A percentile compares a stretch with the other conserved stretches of the same genome.
Conservation (phyloP, 2,113 vertebrate genomes). For the Lasiurus borealis region DNA sequence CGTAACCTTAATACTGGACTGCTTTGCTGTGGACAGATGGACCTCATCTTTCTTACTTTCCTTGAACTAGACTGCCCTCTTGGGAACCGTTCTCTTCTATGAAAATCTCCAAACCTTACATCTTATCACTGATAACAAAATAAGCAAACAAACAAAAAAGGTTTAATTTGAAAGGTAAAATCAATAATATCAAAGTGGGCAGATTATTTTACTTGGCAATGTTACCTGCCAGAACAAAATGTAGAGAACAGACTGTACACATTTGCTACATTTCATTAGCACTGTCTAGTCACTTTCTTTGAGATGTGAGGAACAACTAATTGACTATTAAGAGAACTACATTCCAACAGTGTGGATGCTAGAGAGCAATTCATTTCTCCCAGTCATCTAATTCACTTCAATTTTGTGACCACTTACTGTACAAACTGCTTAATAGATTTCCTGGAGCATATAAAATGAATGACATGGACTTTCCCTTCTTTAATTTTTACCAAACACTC, state of each 20-base stretch:
- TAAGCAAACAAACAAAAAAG: slow-evolving; percentile 51
- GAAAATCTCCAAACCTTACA: slow-evolving; percentile 44
- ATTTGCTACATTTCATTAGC: not conserved
- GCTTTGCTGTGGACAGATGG: slow-evolving; percentile 34
- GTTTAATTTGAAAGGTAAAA: slow-evolving; percentile 42
- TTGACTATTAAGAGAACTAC: not conserved
- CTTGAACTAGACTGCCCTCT: not conserved
- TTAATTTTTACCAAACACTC: not conserved
- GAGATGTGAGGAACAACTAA: not conserved
- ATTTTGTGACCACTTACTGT: not conserved
- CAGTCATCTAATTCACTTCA: not conserved
- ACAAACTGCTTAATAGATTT: not conserved
- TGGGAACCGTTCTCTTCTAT: slow-evolving; percentile 38
- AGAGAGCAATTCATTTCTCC: not conserved
- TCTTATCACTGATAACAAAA: slow-evolving; percentile 60
- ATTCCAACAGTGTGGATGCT: not conserved
- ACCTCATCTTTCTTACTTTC: slow-evolving; percentile 47
- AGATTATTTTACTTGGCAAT: slow-evolving; percentile 30
- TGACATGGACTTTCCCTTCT: not conserved
- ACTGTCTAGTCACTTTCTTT: not conserved
- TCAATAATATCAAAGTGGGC: not conserved
- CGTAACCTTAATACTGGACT: slow-evolving; percentile 6
- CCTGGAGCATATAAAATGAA: not conserved
- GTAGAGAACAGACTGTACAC: not conserved
- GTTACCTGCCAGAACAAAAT: not conserved